These are phyloP conservation scores for Malurus elegans DNA, from an alignment of 2,113 vertebrate species.

Conservation along the genomic window DNA sequence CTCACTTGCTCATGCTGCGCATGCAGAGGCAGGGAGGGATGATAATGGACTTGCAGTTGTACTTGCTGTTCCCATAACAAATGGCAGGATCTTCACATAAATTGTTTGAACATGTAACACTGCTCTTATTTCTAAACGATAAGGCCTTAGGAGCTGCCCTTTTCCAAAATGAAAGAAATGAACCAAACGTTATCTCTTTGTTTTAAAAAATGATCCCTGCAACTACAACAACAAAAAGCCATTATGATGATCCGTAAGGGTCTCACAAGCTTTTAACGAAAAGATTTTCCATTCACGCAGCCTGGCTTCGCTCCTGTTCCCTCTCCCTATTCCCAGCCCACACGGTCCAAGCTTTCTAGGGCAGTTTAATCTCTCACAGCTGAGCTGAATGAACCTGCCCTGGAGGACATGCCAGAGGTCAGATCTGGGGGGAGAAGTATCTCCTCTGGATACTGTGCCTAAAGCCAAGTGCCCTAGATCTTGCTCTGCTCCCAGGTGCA, in stretches of 20 bases:
- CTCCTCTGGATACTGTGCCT: neutral
- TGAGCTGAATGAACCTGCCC: neutral
- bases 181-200: constrained; percentile 4
- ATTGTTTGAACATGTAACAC: constrained; percentile 21
- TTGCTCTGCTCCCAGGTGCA: neutral
- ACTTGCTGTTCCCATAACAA: constrained; percentile 47
- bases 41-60: constrained; percentile 43
- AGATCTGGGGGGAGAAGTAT: neutral
- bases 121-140: constrained; percentile 47
- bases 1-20: constrained; percentile 14
- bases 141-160: constrained; percentile 22
- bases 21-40: constrained; percentile 1
- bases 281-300: neutral
- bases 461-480: neutral
- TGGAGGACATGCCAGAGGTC: neutral
- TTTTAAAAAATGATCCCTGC: constrained; percentile 51
- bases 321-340: neutral
- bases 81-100: constrained; percentile 17
- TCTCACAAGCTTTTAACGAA: neutral
- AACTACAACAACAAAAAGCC: constrained; percentile 31
- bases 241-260: neutral
- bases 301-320: neutral
- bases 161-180: constrained; percentile 49
- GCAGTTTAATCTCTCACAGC: neutral
- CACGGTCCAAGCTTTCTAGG: neutral